phyloP scores from a whole-genome alignment of 2,113 vertebrate species.

The Channa argus region DNA sequence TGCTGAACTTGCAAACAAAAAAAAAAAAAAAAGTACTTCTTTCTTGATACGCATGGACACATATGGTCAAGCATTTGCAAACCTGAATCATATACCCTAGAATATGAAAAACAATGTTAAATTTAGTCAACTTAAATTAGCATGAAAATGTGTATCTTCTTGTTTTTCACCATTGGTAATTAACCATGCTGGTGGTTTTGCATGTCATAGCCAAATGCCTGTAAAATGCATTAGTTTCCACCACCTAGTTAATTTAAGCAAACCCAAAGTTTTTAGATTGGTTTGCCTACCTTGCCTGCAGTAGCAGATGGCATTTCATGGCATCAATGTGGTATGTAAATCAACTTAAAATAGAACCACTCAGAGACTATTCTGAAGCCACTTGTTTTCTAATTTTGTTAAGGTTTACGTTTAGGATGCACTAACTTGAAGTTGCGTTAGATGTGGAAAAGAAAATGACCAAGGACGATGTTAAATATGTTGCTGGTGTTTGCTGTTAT shows the following conservation, averaged over 20 bases:
- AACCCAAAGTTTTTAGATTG: constrained; percentile 5
- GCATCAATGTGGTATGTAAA: background rate
- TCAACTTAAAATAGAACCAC: background rate
- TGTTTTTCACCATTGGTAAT: constrained; percentile 20
- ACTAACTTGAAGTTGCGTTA: background rate
- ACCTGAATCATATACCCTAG: constrained; percentile 1
- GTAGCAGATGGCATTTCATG: background rate
- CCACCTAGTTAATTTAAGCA: constrained; percentile 33
- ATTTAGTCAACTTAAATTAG: constrained; percentile 18
- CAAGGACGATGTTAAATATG: background rate
- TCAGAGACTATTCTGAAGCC: background rate
- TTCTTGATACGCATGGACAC: constrained; percentile 46
- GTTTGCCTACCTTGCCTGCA: background rate
- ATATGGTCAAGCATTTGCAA: constrained; percentile 18
- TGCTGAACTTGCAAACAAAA: constrained; percentile 33
- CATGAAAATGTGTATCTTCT: constrained; percentile 26
- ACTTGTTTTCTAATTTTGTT: background rate
- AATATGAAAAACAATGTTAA: background rate
- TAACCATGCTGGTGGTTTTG: constrained; percentile 31
- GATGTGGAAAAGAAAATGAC: background rate
- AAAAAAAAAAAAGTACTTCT: constrained; percentile 1
- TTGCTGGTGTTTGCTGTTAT: background rate
- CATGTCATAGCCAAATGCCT: background rate
- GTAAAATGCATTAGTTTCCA: background rate
- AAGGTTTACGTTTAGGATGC: background rate